Percentiles rank a stretch among this genome's conserved stretches.
Evolutionary conservation across 2,113 vertebrate genomes (phyloP).

Genomic region (Chitala chitala): DNA sequence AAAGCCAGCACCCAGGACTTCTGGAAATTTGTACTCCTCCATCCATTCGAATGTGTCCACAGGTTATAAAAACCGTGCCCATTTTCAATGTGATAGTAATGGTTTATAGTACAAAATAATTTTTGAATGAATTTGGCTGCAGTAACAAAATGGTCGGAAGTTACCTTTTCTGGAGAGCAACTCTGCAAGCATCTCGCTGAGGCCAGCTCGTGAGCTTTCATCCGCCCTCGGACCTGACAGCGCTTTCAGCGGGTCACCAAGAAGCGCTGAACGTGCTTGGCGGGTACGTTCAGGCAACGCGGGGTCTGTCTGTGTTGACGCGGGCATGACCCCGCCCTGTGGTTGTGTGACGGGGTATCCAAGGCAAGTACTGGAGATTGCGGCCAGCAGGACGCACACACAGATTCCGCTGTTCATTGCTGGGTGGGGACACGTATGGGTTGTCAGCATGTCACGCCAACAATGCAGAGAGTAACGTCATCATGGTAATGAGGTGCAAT

Average conservation of each 20-base stretch:
- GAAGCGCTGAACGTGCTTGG: constrained; percentile 50
- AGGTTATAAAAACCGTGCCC: too few species aligned
- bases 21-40: too few species aligned
- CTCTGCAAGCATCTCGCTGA: constrained; percentile 58
- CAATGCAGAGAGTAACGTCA: too few species aligned
- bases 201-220: constrained; percentile 35
- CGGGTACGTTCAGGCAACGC: constrained; percentile 40
- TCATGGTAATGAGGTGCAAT: too few species aligned
- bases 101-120: background rate
- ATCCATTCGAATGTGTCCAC: too few species aligned
- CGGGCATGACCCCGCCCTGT: constrained; percentile 40
- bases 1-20: too few species aligned
- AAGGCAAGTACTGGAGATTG: constrained; percentile 50
- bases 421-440: constrained; percentile 27
- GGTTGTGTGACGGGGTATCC: constrained; percentile 46
- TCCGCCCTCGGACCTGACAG: constrained; percentile 39
- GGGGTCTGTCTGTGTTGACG: constrained; percentile 34
- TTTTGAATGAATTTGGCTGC: too few species aligned
- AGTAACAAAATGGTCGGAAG: background rate
- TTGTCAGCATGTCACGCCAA: background rate
- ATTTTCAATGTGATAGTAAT: background rate
- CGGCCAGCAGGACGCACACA: constrained; percentile 61
- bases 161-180: constrained; percentile 63
- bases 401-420: constrained; percentile 64
- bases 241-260: constrained; percentile 25